Base-by-base conservation (phyloP, 2,113 vertebrate species). In the Macaca nemestrina region DNA sequence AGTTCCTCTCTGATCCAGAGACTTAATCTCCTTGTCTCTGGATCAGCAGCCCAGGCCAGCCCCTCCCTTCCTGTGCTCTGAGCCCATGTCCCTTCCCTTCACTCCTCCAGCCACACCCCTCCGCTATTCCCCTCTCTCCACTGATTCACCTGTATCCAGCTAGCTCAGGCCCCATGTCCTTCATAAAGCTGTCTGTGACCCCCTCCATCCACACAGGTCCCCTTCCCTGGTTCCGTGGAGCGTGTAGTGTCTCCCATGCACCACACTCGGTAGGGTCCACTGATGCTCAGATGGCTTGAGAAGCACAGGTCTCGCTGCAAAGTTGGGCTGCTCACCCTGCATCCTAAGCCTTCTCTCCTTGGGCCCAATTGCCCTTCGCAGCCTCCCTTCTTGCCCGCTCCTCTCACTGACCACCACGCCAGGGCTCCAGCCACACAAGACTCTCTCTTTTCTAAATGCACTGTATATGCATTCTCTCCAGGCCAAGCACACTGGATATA, bases 11-110 rank as follows among this genome's bases (percentile, higher is more conserved):
- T 35, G 45, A 50, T 80, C 87, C 50, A 10, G 17, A 64, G 86
- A 86, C 64, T 50, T 93, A 90, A 95, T 73, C 86, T 45, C 35
- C 57, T 94, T 48, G 50, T 84, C 78, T 79, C 45, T 55, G 67
- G 80, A 48, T 90, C 57, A 52, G 93, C 35, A 23, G 73, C 67
- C 64, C 48, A 0, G n/a, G 30, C n/a, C 14, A 64, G 8, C 14
- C 48, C 52, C 43, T 35, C 76, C 79, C 57, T 43, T 17, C 25
- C 30, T 38, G 67, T 38, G 73, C 3, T 14, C 68, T 43, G 3
- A 50, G 45, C 27, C n/a, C 0, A 3, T 2, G 9, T 20, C 50
- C 50, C 45, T 76, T 38, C 50, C 82, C 45, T 32, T 76, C n/a
- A n/a, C 27, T 17, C 7, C n/a, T 35, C 85, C 35, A 40, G 64